These are phyloP conservation scores for Halcyon leucocephala DNA, from an alignment of 2,797 vertebrate genomes.

Conservation along the genomic window DNA sequence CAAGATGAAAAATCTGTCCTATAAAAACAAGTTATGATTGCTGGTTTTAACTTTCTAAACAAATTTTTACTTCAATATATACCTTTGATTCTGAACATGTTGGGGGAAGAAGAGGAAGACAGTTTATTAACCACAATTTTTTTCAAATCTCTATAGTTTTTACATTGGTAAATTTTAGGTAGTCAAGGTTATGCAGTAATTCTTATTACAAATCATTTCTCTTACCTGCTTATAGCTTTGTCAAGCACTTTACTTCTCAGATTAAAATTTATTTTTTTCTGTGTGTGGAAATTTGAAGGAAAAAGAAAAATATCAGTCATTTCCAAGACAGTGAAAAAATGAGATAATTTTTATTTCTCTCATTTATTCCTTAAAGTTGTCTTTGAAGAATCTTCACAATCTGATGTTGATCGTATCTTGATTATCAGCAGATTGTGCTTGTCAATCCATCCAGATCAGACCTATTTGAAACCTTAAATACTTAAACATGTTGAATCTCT, in stretches of 20 bases:
- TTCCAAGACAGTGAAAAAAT: background rate
- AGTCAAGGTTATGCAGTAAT: background rate
- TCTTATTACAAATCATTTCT: background rate
- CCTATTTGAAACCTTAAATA: background rate
- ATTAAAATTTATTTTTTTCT: background rate
- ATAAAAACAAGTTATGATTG: background rate
- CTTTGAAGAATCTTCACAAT: background rate
- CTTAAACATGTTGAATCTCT: background rate
- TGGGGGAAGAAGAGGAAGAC: background rate
- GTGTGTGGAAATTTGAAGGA: background rate
- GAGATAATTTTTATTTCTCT: background rate
- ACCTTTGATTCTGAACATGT: background rate
- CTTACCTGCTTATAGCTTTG: background rate
- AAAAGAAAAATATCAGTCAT: background rate
- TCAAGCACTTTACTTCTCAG: background rate
- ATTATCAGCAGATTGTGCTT: background rate
- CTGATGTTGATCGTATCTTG: background rate
- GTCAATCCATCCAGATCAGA: background rate
- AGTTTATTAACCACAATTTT: background rate
- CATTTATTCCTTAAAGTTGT: background rate
- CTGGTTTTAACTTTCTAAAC: background rate
- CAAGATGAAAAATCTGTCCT: background rate
- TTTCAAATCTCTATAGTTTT: background rate
- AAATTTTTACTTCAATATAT: background rate
- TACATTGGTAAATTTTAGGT: background rate